Evolutionary conservation across 2,113 vertebrate genomes (phyloP), one percentile per base, ranked within the genome.

Genomic region (Centrocercus urophasianus): DNA sequence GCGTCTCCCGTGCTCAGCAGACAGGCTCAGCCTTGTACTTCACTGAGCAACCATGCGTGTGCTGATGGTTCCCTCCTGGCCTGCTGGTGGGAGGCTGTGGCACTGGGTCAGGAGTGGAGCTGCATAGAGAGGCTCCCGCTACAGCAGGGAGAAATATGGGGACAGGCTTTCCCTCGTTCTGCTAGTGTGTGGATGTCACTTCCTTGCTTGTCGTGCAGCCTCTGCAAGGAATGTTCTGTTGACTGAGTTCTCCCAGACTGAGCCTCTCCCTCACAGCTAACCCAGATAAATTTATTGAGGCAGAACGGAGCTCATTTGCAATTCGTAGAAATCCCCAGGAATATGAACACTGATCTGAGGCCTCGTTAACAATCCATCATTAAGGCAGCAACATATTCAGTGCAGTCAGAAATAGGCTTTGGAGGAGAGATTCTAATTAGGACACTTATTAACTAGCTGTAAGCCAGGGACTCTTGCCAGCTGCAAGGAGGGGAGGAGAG

Each of bases 271-370:
- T 25, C 2, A 8, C 45, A 15, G 21, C 69, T 92, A 90, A 93
- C 95, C 92, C 91, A 96, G 94, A 94, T 96, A 94, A 86, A 77
- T 85, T 72, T 56, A 34, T 3, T 3, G 73, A 90, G 89, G 73
- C 73, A 40, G 88, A 50, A 77, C 30, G 32, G 74, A 76, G 76
- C 92, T 95, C 56, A 43, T 95, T 78, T 95, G 93, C 79, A 70
- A 88, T 93, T 77, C 57, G 47, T 60, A 75, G 87, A 96, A 96
- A 93, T 95, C 93, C 95, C 96, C 85, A 90, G 93, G 87, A 96
- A 94, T 88, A 83, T 52, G 74, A 93, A n/a, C 83, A n/a, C 84
- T 88, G 89, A 93, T 94, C 90, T 28, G 76, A 91, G 92, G 80
- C 90, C 96, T 96, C 85, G 36, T 97, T 96, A 96, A 70, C 84